phyloP scores from a whole-genome alignment of 2,113 vertebrate genomes.

The Dinomys branickii region DNA sequence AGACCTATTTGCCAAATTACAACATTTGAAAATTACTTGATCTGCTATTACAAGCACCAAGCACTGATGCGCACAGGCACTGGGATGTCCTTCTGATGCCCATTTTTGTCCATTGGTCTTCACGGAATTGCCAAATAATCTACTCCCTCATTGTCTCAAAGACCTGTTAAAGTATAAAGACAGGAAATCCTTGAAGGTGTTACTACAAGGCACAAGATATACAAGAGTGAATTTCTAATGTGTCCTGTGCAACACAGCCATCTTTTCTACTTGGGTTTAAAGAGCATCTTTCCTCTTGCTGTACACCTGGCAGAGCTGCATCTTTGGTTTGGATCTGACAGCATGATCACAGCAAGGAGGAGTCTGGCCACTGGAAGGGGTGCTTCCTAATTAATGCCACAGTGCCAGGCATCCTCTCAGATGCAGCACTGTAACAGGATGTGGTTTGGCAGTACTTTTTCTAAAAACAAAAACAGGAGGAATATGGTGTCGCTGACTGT shows the following conservation, averaged over 20 bases:
- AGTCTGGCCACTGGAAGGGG: neutral
- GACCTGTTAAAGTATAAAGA: conserved; percentile 69
- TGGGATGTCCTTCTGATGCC: conserved; percentile 15
- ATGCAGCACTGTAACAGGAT: neutral
- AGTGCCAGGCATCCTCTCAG: neutral
- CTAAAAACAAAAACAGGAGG: conserved; percentile 54
- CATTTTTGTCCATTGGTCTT: conserved; percentile 63
- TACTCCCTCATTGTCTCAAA: conserved; percentile 60
- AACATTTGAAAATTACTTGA: conserved; percentile 68
- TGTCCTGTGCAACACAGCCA: conserved; percentile 9
- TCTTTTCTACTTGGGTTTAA: conserved; percentile 26
- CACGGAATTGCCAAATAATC: conserved; percentile 61
- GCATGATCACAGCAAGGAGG: conserved; percentile 31
- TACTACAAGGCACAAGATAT: conserved; percentile 61
- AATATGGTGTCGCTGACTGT: conserved; percentile 47
- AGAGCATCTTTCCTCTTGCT: neutral
- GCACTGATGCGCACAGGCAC: conserved; percentile 34
- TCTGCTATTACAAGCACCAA: conserved; percentile 40
- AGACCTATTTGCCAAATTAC: conserved; percentile 69
- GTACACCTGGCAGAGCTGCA: conserved; percentile 46
- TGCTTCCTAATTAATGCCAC: conserved; percentile 40
- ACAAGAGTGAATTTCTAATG: conserved; percentile 60
- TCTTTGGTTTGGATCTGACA: conserved; percentile 24
- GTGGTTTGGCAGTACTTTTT: conserved; percentile 24
- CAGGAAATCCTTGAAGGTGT: conserved; percentile 72